Conservation (phyloP, 2,113 vertebrate genomes). For the Apodemus speciosus region DNA sequence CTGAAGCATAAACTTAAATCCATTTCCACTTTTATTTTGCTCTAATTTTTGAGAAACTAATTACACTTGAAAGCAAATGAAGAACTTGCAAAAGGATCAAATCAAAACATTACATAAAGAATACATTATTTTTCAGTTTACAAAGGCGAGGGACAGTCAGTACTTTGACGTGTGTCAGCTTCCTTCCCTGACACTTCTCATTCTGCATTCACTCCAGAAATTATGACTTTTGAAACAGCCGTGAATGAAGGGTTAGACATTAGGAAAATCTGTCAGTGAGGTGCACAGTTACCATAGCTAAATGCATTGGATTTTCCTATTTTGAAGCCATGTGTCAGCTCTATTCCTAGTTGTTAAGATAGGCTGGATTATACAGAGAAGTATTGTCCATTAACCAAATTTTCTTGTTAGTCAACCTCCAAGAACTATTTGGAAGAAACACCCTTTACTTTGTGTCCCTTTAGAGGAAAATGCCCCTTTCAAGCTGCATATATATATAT, state of each 20-base stretch:
- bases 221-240: constrained; percentile 13
- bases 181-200: neutral
- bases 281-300: constrained; percentile 4
- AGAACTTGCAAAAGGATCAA: neutral
- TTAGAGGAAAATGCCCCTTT: constrained; percentile 65
- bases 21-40: neutral
- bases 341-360: constrained; percentile 76
- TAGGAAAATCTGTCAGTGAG: constrained; percentile 36
- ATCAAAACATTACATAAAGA: constrained; percentile 36
- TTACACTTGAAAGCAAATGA: constrained; percentile 13
- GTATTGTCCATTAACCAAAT: neutral
- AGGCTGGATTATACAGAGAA: constrained; percentile 58
- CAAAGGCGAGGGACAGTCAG: neutral
- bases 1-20: neutral
- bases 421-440: constrained; percentile 69
- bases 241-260: constrained; percentile 47
- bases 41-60: neutral
- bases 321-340: constrained; percentile 23
- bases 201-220: constrained; percentile 42
- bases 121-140: constrained; percentile 43
- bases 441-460: constrained; percentile 54
- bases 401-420: constrained; percentile 39
- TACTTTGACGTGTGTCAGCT: neutral
- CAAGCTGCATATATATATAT: constrained; percentile 61
- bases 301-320: neutral